Conservation (phyloP, 2,888 invertebrate genomes). For the Syrphus vitripennis region DNA sequence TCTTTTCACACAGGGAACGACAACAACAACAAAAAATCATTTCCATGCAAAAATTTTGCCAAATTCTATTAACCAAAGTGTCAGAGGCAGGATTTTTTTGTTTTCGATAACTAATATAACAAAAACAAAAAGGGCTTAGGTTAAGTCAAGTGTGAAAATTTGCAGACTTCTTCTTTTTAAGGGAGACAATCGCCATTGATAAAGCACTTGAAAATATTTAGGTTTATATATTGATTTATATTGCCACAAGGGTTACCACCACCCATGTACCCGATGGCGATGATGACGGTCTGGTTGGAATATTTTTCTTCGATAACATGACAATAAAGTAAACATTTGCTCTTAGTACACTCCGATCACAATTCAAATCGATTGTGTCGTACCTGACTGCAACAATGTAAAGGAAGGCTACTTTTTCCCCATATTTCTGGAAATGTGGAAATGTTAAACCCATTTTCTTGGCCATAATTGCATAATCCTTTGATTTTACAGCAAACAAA, state of each 20-base stretch:
- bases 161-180: background rate
- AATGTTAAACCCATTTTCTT: background rate
- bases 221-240: slow-evolving; percentile 25
- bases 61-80: slow-evolving; percentile 38
- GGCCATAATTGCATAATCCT: slow-evolving; percentile 48
- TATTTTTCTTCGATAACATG: slow-evolving; percentile 13
- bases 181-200: slow-evolving; percentile 7
- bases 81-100: slow-evolving; percentile 30
- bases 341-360: slow-evolving; percentile 11
- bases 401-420: background rate
- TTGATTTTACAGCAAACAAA: slow-evolving; percentile 39
- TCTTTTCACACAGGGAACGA: background rate
- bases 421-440: slow-evolving; percentile 2
- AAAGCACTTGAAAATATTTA: slow-evolving; percentile 1
- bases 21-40: background rate
- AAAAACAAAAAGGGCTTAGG: slow-evolving; percentile 18
- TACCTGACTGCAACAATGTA: background rate
- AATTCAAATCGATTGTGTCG: slow-evolving; percentile 8
- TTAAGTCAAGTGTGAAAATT: slow-evolving; percentile 28
- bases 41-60: slow-evolving; percentile 19
- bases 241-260: slow-evolving; percentile 10
- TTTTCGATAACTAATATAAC: slow-evolving; percentile 23
- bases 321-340: background rate
- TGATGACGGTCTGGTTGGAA: background rate
- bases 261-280: background rate